Base-by-base conservation (phyloP, 2,113 vertebrate species). In the Panurus biarmicus region DNA sequence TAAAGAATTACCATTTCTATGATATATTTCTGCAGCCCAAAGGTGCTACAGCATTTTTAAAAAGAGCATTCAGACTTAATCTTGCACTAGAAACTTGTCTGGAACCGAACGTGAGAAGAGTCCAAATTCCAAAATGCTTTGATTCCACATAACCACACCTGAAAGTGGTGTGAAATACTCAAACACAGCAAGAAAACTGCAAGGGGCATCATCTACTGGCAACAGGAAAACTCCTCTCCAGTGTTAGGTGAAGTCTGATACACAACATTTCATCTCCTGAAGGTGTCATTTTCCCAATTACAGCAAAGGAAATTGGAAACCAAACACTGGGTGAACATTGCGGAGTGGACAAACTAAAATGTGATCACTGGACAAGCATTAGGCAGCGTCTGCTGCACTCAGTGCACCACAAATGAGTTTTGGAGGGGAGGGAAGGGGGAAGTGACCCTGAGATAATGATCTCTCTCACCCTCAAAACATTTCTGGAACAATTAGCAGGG, bases 291-390 rank as follows among this genome's bases (percentile, higher is more conserved):
- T 86, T 88, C 48, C 85, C 72, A 91, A 10, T 86, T 86, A 77
- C 28, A 61, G 85, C 40, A 60, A 16, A 71, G 56, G 85, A 96
- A 90, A 86, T 38, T 87, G 78, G 89, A 95, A 90, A 82, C 71
- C 81, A 67, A 85, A 38, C 72, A 31, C 60, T 11, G 67, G 26
- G n/a, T 48, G 87, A 94, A 87, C 89, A 83, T 0, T 67, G 84
- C 91, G 47, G 74, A 67, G 64, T 25, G n/a, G 56, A 45, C 67
- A 90, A 90, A 85, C n/a, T 45, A 51, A 66, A 88, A 40, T 6
- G 25, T 26, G 42, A 53, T 36, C 69, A 65, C 0, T 69, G n/a
- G 70, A 62, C n/a, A 74, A 60, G 36, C 8, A 0, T 24, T 33
- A 56, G n/a, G 56, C 60, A 74, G 69, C n/a, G 60, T 56, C 82